A percentile compares a stretch with the other conserved stretches of the same genome.
These are phyloP conservation scores for Arnoldichthys spilopterus DNA, from an alignment of 2,797 vertebrate genomes.

Conservation along the genomic window DNA sequence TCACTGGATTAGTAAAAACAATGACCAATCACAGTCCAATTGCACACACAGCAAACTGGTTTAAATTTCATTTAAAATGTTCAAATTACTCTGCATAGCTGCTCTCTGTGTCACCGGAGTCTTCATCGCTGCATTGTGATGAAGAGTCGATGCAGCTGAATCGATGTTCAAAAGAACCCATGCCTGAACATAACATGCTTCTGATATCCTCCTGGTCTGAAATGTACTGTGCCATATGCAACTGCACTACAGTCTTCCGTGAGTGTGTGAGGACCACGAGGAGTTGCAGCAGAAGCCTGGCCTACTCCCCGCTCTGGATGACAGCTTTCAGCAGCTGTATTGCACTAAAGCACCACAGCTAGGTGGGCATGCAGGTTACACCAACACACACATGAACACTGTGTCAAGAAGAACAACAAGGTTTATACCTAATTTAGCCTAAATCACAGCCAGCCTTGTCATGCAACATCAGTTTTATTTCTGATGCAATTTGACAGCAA, in stretches of 20 bases:
- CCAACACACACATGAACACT: not conserved
- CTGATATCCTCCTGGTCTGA: slow-evolving; percentile 3
- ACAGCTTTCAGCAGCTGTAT: slow-evolving; percentile 3
- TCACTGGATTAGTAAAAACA: not conserved
- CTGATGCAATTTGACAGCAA: not conserved
- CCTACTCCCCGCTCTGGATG: not conserved
- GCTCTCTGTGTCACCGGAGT: slow-evolving; percentile 57
- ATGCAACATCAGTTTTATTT: not conserved
- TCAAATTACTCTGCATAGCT: slow-evolving; percentile 72
- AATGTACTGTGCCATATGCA: not conserved
- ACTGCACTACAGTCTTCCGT: not conserved
- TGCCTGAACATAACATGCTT: not conserved
- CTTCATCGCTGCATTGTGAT: slow-evolving; percentile 60
- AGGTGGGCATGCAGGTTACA: slow-evolving; percentile 18
- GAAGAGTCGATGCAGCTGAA: slow-evolving; percentile 52
- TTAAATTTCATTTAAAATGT: slow-evolving; percentile 1
- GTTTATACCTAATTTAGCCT: not conserved
- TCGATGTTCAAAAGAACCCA: not conserved
- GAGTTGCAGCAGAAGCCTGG: not conserved
- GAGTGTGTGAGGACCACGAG: not conserved
- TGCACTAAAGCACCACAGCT: not conserved
- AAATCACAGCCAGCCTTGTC: not conserved
- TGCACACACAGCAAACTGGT: slow-evolving; percentile 15
- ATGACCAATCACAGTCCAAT: not conserved
- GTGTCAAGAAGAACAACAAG: too few species aligned